Percentiles rank a stretch among this genome's conserved stretches.
phyloP scores from a whole-genome alignment of 92 coral and sea anemone genomes.

The Chrysogorgia sp. region DNA sequence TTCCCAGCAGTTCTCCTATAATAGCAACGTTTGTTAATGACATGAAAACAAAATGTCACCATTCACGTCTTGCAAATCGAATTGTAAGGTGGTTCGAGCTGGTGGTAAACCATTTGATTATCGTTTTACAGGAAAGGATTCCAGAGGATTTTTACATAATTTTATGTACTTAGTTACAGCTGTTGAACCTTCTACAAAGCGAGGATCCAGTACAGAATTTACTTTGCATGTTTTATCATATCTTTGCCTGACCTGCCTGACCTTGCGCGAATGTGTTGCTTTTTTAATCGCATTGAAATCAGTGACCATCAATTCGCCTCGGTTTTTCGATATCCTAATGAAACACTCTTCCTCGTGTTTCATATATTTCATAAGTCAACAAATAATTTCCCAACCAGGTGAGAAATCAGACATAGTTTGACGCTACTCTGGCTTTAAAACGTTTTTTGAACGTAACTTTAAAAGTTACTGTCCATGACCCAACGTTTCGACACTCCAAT shows the following conservation, averaged over 20 bases:
- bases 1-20: conserved; percentile 10
- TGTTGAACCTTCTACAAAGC: background rate
- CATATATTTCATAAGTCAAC: too few species aligned
- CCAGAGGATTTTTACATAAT: background rate
- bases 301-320: conserved; percentile 28
- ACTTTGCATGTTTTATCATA: conserved; percentile 13
- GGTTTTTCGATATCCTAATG: too few species aligned
- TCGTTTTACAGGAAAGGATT: conserved; percentile 17
- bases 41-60: conserved; percentile 17
- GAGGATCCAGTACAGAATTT: background rate
- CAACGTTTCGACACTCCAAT: too few species aligned
- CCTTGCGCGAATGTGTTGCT: conserved; percentile 18
- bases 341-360: too few species aligned
- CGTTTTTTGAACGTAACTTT: too few species aligned
- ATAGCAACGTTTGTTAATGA: conserved; percentile 4
- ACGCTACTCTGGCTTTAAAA: too few species aligned
- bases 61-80: conserved; percentile 20
- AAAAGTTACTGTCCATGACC: too few species aligned
- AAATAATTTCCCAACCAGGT: too few species aligned
- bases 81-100: conserved; percentile 38
- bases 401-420: too few species aligned
- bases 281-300: conserved; percentile 33
- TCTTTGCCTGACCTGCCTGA: conserved; percentile 14
- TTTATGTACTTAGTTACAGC: background rate
- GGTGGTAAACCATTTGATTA: conserved; percentile 19